Base-by-base conservation (phyloP, 1,140 invertebrate genomes). In the Drosophila teissieri region DNA sequence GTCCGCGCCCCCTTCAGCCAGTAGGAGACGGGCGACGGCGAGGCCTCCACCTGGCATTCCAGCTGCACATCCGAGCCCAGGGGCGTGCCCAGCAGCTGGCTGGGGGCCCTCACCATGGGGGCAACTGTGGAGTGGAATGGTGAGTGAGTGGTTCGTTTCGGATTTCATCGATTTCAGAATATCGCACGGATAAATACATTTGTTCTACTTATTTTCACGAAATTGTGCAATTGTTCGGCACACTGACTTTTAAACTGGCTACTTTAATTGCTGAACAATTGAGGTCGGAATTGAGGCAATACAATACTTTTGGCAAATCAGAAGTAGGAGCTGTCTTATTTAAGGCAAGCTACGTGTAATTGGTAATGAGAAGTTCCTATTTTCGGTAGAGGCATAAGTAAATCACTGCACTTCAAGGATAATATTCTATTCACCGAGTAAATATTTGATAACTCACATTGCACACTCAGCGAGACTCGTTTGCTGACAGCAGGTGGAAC, bases 401-500 rank as follows among this genome's bases (percentile, higher is more conserved):
- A 24, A 24, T 24, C 24, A 4, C 24, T 44, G 8, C 10, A 44
- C 10, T 44, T 19, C 10, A 39, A 39, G 14, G 4, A 4, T 14
- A 31, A 31, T 31, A 31, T 31, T 31, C 31, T 31, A 10, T 31
- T 31, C 31, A 31, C 4, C 12, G 11, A 14, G 37, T 39, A 5
- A 46, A 68, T 37, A 27, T 48, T 48, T 48, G 8, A n/a, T 6
- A 12, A 44, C 96, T 97, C 94, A 98, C 97, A 98, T 92, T 97
- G 97, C 57, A 98, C 96, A 92, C 96, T 96, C 44, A 97, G 94
- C 49, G 95, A 96, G 72, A 98, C 96, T 76, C 97, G 93, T 92
- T 97, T 97, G 93, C 96, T 97, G 83, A 97, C 96, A 12, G 96
- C 96, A 27, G 97, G 97, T 63, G 96, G 97, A 22, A 97, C 96